Evolutionary conservation across 2,797 vertebrate species (phyloP).

Genomic region (Macroramphosus scolopax): DNA sequence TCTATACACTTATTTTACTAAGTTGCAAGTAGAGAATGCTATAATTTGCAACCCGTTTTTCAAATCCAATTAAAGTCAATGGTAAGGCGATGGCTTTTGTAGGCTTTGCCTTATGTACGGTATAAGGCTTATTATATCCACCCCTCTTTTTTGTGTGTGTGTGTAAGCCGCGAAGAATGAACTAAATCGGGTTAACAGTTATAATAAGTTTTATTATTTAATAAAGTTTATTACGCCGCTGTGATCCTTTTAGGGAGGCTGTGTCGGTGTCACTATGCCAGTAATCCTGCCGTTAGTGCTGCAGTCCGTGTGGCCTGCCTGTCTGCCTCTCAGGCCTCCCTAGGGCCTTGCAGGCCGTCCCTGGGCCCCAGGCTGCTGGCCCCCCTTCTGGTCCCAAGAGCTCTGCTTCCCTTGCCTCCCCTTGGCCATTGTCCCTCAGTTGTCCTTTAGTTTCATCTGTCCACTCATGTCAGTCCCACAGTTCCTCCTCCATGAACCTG

Average conservation of each 20-base stretch:
- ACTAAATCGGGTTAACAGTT: constrained; percentile 99
- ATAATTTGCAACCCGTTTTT: constrained; percentile 99
- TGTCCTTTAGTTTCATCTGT: constrained; percentile 51
- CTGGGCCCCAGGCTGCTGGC: constrained; percentile 59
- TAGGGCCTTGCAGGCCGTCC: constrained; percentile 71
- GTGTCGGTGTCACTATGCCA: constrained; percentile 91
- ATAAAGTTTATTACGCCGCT: constrained; percentile 99
- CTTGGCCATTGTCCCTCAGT: constrained; percentile 58
- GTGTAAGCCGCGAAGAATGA: constrained; percentile 99
- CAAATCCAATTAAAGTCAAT: constrained; percentile 99
- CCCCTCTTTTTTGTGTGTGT: constrained; percentile 89
- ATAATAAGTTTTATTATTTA: constrained; percentile 99
- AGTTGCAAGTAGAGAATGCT: constrained; percentile 99
- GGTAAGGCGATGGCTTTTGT: constrained; percentile 95
- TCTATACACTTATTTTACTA: constrained; percentile 89
- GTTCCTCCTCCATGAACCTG: constrained; percentile 3
- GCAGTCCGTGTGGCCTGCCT: constrained; percentile 84
- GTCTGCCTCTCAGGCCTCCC: constrained; percentile 77
- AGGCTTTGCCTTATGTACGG: constrained; percentile 99
- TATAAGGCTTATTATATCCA: constrained; percentile 99
- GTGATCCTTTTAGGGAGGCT: constrained; percentile 99
- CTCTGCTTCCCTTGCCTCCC: constrained; percentile 54
- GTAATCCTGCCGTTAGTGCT: constrained; percentile 91
- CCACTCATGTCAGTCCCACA: constrained; percentile 32
- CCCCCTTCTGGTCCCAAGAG: constrained; percentile 66